Conservation (phyloP, 2,888 invertebrate species). For the Leptopterna dolabrata region DNA sequence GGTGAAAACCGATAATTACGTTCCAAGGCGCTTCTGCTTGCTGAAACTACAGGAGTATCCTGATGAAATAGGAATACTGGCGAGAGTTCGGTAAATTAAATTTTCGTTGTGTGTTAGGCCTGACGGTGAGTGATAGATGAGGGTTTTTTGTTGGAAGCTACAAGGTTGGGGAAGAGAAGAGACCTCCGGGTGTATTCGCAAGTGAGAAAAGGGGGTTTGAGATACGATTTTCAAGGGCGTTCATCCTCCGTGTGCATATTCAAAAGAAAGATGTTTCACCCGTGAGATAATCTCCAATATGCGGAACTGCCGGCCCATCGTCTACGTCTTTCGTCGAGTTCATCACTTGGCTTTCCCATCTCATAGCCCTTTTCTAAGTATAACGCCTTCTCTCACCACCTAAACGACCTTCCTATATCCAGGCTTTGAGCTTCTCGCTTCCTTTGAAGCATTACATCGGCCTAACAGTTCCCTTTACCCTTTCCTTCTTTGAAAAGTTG, state of each 20-base stretch:
- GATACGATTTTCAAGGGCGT: neutral
- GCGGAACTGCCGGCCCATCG: neutral
- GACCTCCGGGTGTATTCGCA: neutral
- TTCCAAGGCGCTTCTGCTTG: neutral
- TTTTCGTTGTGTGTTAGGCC: slow-evolving; percentile 29
- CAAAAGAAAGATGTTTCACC: slow-evolving; percentile 46
- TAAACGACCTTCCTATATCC: neutral
- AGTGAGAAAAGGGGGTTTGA: neutral
- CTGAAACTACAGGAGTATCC: neutral
- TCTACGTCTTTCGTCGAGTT: neutral
- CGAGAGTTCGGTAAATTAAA: slow-evolving; percentile 37
- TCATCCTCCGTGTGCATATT: slow-evolving; percentile 31
- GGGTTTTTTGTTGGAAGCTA: slow-evolving; percentile 3
- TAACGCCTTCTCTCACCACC: neutral
- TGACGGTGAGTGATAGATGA: slow-evolving; percentile 49
- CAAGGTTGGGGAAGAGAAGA: neutral
- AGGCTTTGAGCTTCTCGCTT: neutral
- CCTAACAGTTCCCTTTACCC: neutral
- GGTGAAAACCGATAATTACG: neutral
- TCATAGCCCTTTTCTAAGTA: neutral
- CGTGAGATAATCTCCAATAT: slow-evolving; percentile 41
- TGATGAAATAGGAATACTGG: neutral
- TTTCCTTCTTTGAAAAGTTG: neutral
- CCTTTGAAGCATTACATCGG: slow-evolving; percentile 25
- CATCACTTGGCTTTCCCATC: neutral